These are phyloP conservation scores for Chelonia mydas DNA, from an alignment of 2,797 vertebrate genomes.

Conservation along the genomic window DNA sequence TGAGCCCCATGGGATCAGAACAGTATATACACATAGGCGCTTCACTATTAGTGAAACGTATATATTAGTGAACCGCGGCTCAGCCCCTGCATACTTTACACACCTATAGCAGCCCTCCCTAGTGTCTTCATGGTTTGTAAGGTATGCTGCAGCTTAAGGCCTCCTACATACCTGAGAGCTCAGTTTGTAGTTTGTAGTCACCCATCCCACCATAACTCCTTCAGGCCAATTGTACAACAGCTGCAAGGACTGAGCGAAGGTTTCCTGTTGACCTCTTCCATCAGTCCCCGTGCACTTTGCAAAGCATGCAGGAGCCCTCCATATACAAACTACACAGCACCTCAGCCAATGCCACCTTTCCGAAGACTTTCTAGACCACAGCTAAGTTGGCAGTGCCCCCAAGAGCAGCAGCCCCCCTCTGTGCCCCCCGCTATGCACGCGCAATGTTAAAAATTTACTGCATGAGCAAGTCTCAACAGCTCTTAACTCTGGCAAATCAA, in stretches of 20 bases:
- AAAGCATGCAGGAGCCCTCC: not conserved
- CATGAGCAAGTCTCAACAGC: slow-evolving; percentile 65
- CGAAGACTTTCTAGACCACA: not conserved
- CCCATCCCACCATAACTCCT: not conserved
- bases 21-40: not conserved
- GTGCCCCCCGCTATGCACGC: slow-evolving; percentile 56
- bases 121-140: not conserved
- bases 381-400: not conserved
- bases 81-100: not conserved
- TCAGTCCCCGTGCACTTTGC: not conserved
- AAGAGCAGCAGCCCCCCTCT: not conserved
- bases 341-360: not conserved
- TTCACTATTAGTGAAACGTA: not conserved
- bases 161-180: not conserved
- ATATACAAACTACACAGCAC: not conserved
- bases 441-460: slow-evolving; percentile 69
- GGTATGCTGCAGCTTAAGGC: not conserved
- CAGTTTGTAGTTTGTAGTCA: not conserved
- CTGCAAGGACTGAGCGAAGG: not conserved
- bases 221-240: not conserved
- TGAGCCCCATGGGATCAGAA: not conserved
- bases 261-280: not conserved
- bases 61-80: not conserved
- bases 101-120: not conserved
- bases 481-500: slow-evolving; percentile 70